Percentiles rank a stretch among this genome's conserved stretches.
Evolutionary conservation across 2,888 invertebrate genomes (phyloP).

Genomic region (Cancer borealis): DNA sequence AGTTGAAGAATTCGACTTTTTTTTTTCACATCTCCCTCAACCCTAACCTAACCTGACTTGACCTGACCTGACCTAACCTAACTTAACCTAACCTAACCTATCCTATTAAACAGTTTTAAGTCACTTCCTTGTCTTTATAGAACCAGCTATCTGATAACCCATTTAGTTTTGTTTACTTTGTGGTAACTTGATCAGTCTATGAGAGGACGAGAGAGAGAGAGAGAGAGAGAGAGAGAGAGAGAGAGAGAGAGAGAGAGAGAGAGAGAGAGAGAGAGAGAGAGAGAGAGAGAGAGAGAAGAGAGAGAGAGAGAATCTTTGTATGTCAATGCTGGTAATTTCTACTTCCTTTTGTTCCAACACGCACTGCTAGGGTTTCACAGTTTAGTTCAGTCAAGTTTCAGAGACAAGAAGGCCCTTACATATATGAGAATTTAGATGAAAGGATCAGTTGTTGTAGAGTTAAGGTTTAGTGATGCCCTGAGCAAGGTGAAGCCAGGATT

Average conservation of each 20-base stretch:
- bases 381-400: too few relatives aligned
- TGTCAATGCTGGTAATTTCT: neutral
- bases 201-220: neutral
- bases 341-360: neutral
- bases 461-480: too few relatives aligned
- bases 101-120: neutral
- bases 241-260: constrained; percentile 2
- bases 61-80: too few relatives aligned
- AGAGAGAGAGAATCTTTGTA: neutral
- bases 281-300: neutral
- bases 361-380: neutral
- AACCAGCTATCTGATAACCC: neutral
- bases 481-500: too few relatives aligned
- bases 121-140: neutral
- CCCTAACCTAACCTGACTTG: too few relatives aligned
- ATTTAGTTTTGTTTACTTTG: constrained; percentile 1
- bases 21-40: too few relatives aligned
- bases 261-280: constrained; percentile 20
- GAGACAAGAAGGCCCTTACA: too few relatives aligned
- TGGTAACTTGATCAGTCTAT: neutral
- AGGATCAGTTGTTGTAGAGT: too few relatives aligned
- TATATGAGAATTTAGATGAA: too few relatives aligned
- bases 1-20: too few relatives aligned
- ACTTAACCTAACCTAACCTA: too few relatives aligned
- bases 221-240: constrained; percentile 11